phyloP scores from a whole-genome alignment of 2,113 vertebrate genomes.

The Ancistrus triradiatus region DNA sequence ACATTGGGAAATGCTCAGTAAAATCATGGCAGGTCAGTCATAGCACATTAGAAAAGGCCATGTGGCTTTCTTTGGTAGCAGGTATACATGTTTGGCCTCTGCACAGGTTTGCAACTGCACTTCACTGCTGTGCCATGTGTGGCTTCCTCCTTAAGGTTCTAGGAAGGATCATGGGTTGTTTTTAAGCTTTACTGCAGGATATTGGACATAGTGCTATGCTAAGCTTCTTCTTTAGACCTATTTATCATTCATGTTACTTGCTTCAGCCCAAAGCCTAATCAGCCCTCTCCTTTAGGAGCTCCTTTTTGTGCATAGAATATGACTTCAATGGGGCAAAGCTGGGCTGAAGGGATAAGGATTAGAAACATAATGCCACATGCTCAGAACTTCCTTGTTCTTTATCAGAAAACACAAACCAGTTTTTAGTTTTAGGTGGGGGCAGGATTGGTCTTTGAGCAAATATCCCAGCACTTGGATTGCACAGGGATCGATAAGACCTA shows the following conservation, averaged over 20 bases:
- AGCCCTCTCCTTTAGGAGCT: no score
- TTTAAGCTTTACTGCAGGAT: constrained; percentile 29
- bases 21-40: constrained; percentile 57
- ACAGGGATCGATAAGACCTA: constrained; percentile 46
- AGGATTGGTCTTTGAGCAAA: constrained; percentile 41
- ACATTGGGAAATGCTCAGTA: constrained; percentile 37
- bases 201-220: constrained; percentile 11
- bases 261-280: constrained; percentile 8
- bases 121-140: constrained; percentile 25
- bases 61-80: constrained; percentile 46
- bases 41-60: constrained; percentile 60
- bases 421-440: constrained; percentile 18
- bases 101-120: neutral
- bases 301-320: no score
- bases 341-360: constrained; percentile 6
- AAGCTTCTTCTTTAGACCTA: constrained; percentile 3
- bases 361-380: constrained; percentile 25
- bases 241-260: constrained; percentile 7
- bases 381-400: constrained; percentile 26
- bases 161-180: constrained; percentile 28
- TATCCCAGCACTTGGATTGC: constrained; percentile 35
- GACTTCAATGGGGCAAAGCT: no score
- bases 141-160: constrained; percentile 26
- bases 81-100: constrained; percentile 31
- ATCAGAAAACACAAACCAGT: constrained; percentile 36